Percentiles rank a stretch among this genome's conserved stretches.
Conservation (phyloP, 1,140 invertebrate species). For the Achroia grisella region DNA sequence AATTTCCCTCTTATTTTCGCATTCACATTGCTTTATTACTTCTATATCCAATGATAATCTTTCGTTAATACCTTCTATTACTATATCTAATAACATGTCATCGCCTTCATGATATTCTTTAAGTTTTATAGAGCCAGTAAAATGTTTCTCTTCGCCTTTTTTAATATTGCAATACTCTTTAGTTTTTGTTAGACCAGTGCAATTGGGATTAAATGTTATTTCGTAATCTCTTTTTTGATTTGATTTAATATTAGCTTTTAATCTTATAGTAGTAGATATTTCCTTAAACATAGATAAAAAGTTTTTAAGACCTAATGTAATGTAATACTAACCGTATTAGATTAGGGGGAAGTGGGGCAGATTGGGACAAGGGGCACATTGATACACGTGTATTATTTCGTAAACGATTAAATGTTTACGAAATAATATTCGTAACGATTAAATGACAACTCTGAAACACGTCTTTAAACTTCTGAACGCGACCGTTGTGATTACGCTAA, state of each 20-base stretch:
- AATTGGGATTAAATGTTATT: constrained; percentile 27
- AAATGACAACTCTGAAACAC: no score
- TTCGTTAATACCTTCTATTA: constrained; percentile 80
- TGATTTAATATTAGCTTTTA: constrained; percentile 23
- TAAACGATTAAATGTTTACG: no score
- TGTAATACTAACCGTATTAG: no score
- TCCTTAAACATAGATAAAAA: constrained; percentile 15
- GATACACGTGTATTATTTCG: no score
- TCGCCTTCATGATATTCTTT: constrained; percentile 16
- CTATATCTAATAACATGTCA: constrained; percentile 25
- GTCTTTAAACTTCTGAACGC: no score
- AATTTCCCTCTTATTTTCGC: constrained; percentile 42
- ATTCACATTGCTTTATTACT: constrained; percentile 82
- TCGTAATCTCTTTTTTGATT: constrained; percentile 18
- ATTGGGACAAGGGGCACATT: no score
- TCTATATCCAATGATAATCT: constrained; percentile 81
- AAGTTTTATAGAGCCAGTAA: constrained; percentile 26
- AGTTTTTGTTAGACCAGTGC: constrained; percentile 6
- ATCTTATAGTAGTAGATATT: constrained; percentile 26
- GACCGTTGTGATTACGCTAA: no score
- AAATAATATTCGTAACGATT: no score
- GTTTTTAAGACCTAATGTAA: no score
- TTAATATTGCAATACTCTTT: constrained; percentile 19
- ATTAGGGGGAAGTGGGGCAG: no score
- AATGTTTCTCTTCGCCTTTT: constrained; percentile 19